Evolutionary conservation across 1,140 invertebrate species (phyloP), one percentile per base, ranked within the genome.

Genomic region (Drosophila parvula): DNA sequence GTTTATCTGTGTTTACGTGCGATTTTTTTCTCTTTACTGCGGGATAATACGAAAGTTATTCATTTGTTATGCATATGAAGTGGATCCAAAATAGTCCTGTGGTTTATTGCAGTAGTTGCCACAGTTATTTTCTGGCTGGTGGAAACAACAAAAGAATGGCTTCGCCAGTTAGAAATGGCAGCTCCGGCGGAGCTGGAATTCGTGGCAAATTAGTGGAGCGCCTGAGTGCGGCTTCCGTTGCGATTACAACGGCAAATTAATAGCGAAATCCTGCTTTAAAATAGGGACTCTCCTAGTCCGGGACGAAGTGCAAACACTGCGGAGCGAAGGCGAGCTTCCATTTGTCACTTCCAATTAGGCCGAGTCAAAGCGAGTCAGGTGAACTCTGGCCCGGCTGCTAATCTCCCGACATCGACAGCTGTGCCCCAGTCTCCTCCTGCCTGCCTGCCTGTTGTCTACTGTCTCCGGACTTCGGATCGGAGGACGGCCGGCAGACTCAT

Each of bases 1-100:
- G 84, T 85, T 78, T 79, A 78, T 79, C 59, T 61, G 59, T 60
- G 56, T 68, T 45, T 50, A 50, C 53, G 61, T 60, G 16, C 36
- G 28, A 27, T 71, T 41, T 68, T 45, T 50, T 64, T 55, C n/a
- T 14, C 27, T 32, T 60, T 38, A 22, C 50, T 77, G 36, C 28
- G 34, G 32, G 50, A 58, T 75, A 75, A 85, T 82, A 69, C 82
- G 51, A 86, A 88, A 82, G 75, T 69, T 69, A 65, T 83, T 82
- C 82, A 86, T 83, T 86, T 86, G 82, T 86, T 86, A 86, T 86
- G 82, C 83, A 86, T 86, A 86, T 86, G 83, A 86, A 83, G 82
- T 70, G 71, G 77, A 70, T 74, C 61, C 57, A 43, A 58, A 80
- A 74, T 61, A 78, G 81, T 63, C 50, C 62, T 65, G 50, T 69